Conservation (phyloP, 2,888 invertebrate species). For the Mimas tiliae region DNA sequence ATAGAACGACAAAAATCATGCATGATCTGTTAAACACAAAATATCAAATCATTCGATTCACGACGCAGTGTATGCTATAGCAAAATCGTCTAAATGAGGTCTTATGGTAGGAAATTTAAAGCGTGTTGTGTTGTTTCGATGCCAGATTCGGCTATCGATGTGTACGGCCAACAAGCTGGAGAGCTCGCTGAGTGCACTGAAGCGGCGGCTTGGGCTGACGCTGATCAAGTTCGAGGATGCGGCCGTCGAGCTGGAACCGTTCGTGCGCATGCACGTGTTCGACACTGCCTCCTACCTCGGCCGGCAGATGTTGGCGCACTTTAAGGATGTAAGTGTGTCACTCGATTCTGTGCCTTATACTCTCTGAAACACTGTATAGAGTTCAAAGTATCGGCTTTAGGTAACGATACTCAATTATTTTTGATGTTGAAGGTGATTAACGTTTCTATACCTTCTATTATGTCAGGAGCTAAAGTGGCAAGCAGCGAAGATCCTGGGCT, state of each 20-base stretch:
- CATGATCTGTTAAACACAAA: no score
- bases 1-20: no score
- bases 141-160: slow-evolving; percentile 93
- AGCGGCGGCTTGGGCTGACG: slow-evolving; percentile 93
- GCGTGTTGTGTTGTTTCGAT: background rate
- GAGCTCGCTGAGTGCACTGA: slow-evolving; percentile 89
- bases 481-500: slow-evolving; percentile 97
- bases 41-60: no score
- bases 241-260: slow-evolving; percentile 95
- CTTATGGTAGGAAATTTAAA: background rate
- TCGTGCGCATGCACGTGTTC: slow-evolving; percentile 94
- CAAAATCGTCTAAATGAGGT: no score
- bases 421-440: no score
- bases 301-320: slow-evolving; percentile 93
- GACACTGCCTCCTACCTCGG: slow-evolving; percentile 94
- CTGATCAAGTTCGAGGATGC: slow-evolving; percentile 99
- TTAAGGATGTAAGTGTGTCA: slow-evolving; percentile 88
- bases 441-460: background rate
- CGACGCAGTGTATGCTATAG: no score
- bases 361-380: background rate
- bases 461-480: slow-evolving; percentile 95
- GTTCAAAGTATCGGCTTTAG: no score
- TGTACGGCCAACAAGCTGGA: slow-evolving; percentile 93
- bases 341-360: background rate
- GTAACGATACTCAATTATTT: no score